These are phyloP conservation scores for Bos indicus DNA, from an alignment of 2,113 vertebrate genomes.

Conservation along the genomic window DNA sequence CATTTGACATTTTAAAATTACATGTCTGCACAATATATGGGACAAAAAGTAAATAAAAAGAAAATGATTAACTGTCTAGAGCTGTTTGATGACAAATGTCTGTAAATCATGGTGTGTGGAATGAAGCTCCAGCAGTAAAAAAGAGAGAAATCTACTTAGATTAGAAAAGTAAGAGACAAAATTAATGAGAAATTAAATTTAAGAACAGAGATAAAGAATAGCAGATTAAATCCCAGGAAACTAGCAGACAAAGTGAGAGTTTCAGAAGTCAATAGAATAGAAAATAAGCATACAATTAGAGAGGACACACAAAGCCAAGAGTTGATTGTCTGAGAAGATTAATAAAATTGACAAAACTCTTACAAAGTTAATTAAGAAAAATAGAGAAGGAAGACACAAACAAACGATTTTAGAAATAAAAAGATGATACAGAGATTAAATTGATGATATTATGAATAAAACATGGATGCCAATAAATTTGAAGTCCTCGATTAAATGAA, in stretches of 20 bases:
- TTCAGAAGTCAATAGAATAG: neutral
- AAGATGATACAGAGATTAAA: conserved; percentile 11
- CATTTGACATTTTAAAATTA: neutral
- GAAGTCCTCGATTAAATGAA: conserved; percentile 43
- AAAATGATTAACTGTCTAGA: neutral
- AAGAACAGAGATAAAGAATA: neutral
- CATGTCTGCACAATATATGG: neutral
- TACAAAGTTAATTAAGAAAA: conserved; percentile 48
- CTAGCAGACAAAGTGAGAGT: neutral
- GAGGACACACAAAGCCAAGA: neutral
- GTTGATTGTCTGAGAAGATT: neutral
- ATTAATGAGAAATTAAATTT: neutral
- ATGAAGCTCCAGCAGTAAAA: neutral
- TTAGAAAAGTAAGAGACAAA: neutral
- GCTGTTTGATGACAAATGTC: neutral
- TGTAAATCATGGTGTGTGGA: accelerated
- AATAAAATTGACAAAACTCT: neutral
- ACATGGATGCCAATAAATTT: conserved; percentile 41
- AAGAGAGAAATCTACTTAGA: neutral
- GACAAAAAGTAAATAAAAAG: neutral
- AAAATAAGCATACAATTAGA: neutral
- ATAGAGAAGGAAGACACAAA: conserved; percentile 8
- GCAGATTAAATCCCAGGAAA: neutral
- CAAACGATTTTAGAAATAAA: conserved; percentile 41
- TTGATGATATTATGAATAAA: conserved; percentile 57